These are phyloP conservation scores for Notothenia rossii DNA, from an alignment of 2,113 vertebrate species.

Conservation along the genomic window DNA sequence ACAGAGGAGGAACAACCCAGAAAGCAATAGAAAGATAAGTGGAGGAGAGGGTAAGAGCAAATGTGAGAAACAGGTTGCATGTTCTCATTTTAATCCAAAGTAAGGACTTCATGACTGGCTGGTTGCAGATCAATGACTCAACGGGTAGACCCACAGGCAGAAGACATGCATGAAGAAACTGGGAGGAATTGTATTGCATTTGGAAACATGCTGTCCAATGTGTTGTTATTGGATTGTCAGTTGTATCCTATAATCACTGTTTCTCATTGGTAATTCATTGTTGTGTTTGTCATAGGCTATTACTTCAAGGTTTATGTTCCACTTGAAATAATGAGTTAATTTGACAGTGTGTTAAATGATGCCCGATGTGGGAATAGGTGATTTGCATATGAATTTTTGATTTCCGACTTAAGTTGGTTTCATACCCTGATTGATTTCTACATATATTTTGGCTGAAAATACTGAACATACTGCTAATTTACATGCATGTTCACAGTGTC, in stretches of 20 bases:
- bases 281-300: not conserved
- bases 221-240: too few species aligned
- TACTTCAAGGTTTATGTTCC: not conserved
- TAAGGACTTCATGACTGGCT: conserved; percentile 28
- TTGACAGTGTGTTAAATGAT: too few species aligned
- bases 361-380: not conserved
- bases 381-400: not conserved
- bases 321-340: too few species aligned
- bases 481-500: not conserved
- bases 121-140: conserved; percentile 47
- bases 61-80: not conserved
- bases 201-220: too few species aligned
- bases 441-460: too few species aligned
- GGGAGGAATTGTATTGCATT: not conserved
- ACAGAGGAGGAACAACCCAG: conserved; percentile 24
- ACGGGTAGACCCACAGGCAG: not conserved
- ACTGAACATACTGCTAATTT: not conserved
- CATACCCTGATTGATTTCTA: too few species aligned
- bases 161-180: conserved; percentile 12
- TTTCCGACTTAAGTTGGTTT: not conserved
- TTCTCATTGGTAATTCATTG: not conserved
- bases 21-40: not conserved
- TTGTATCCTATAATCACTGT: not conserved
- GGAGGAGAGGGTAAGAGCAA: conserved; percentile 3
- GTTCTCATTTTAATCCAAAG: conserved; percentile 38